These are phyloP conservation scores for Disparrhopalites patrizii DNA, from an alignment of 2,888 invertebrate genomes.

Conservation along the genomic window DNA sequence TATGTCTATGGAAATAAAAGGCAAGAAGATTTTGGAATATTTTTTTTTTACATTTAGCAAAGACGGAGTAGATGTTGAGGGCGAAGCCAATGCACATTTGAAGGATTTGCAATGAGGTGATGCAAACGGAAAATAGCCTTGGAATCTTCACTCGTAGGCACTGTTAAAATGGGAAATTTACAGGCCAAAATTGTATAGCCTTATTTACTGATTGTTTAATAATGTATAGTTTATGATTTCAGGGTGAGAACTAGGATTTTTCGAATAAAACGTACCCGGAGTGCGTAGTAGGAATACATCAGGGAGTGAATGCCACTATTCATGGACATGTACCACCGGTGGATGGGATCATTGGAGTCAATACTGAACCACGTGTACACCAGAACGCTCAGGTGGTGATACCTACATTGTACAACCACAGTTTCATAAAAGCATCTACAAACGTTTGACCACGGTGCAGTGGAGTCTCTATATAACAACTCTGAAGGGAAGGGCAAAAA, in stretches of 20 bases:
- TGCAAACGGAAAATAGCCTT: background rate
- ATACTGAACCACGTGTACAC: slow-evolving; percentile 36
- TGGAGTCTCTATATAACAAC: too few relatives aligned
- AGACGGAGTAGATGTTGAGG: slow-evolving; percentile 27
- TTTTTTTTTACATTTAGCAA: slow-evolving; percentile 19
- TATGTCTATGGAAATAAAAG: too few relatives aligned
- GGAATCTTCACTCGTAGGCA: slow-evolving; percentile 27
- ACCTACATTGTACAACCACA: slow-evolving; percentile 17
- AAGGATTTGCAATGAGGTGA: slow-evolving; percentile 27
- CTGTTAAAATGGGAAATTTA: slow-evolving; percentile 14
- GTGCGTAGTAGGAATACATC: slow-evolving; percentile 32
- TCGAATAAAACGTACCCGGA: slow-evolving; percentile 44
- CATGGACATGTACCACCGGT: slow-evolving; percentile 39
- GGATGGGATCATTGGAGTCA: slow-evolving; percentile 31
- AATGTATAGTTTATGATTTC: background rate
- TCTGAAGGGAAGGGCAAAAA: too few relatives aligned
- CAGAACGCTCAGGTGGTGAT: slow-evolving; percentile 31
- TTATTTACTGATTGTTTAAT: background rate
- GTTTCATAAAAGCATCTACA: too few relatives aligned
- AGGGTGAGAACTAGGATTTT: too few relatives aligned
- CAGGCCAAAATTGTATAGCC: background rate
- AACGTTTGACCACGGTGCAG: too few relatives aligned
- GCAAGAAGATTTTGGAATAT: too few relatives aligned
- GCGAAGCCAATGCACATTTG: slow-evolving; percentile 33
- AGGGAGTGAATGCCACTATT: slow-evolving; percentile 32